Percentiles rank a stretch among this genome's conserved stretches.
Evolutionary conservation across 2,113 vertebrate species (phyloP).

Genomic region (Microcebus tavaratra): DNA sequence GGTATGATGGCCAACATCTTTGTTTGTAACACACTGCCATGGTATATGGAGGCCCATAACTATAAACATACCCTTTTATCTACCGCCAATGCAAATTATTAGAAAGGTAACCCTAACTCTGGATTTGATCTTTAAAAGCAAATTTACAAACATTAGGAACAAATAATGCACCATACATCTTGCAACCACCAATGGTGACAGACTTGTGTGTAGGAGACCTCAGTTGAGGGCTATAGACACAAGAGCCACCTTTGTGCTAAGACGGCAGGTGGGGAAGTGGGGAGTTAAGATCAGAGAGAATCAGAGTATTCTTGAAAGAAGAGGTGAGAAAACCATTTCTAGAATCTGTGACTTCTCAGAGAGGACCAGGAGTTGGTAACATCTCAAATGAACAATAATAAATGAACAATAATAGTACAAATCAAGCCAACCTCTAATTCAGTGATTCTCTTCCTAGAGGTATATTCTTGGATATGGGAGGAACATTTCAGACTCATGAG

Average conservation of each 20-base stretch:
- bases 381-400: not conserved
- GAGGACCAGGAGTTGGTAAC: not conserved
- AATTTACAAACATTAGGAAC: not conserved
- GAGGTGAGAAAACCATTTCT: not conserved
- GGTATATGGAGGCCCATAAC: not conserved
- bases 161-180: not conserved
- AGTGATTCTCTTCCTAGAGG: not conserved
- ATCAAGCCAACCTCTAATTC: not conserved
- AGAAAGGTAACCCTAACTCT: not conserved
- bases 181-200: not conserved
- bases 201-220: not conserved
- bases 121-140: not conserved
- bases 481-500: slow-evolving; percentile 27
- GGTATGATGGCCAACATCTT: not conserved
- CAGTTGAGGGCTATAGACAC: not conserved
- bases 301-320: not conserved
- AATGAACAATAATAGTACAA: not conserved
- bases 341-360: not conserved
- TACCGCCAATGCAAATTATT: not conserved
- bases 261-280: not conserved
- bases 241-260: not conserved
- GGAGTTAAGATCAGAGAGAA: no score
- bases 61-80: not conserved
- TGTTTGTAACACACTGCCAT: not conserved
- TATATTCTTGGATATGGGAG: not conserved